These are phyloP conservation scores for Drosophila paranaensis DNA, from an alignment of 2,888 invertebrate species.

Conservation along the genomic window DNA sequence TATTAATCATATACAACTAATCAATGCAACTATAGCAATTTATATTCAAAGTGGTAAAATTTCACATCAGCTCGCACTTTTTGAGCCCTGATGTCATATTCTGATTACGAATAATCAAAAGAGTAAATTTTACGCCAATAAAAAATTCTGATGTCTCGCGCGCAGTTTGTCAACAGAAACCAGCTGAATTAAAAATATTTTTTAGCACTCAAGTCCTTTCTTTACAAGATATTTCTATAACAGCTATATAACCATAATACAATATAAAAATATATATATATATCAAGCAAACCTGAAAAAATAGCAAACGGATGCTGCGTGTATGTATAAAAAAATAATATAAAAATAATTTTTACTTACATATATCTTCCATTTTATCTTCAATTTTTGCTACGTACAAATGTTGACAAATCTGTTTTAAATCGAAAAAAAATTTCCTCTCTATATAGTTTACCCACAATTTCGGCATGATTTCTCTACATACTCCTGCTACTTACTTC, in stretches of 20 bases:
- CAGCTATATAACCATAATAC: conserved; percentile 24
- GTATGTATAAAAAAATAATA: conserved; percentile 60
- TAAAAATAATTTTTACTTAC: conserved; percentile 11
- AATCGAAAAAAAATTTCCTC: conserved; percentile 24
- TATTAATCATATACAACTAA: conserved; percentile 20
- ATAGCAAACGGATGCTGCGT: conserved; percentile 45
- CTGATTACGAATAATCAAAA: conserved; percentile 33
- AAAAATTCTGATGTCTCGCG: conserved; percentile 83
- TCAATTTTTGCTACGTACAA: conserved; percentile 17
- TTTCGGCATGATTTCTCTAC: conserved; percentile 61
- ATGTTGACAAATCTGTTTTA: conserved; percentile 55
- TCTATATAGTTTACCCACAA: conserved; percentile 37
- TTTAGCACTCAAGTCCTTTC: conserved; percentile 49
- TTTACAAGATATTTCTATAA: conserved; percentile 45
- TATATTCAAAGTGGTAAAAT: conserved; percentile 81
- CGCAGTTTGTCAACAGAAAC: conserved; percentile 83
- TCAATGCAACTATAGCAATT: conserved; percentile 36
- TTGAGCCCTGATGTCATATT: conserved; percentile 17
- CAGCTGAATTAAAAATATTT: conserved; percentile 64
- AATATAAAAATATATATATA: conserved; percentile 31
- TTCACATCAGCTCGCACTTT: conserved; percentile 36
- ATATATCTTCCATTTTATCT: conserved; percentile 27
- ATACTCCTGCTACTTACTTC: conserved; percentile 43
- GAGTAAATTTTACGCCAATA: conserved; percentile 55
- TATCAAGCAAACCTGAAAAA: conserved; percentile 48